These are phyloP conservation scores for Scopus umbretta DNA, from an alignment of 2,113 vertebrate genomes.

Conservation along the genomic window DNA sequence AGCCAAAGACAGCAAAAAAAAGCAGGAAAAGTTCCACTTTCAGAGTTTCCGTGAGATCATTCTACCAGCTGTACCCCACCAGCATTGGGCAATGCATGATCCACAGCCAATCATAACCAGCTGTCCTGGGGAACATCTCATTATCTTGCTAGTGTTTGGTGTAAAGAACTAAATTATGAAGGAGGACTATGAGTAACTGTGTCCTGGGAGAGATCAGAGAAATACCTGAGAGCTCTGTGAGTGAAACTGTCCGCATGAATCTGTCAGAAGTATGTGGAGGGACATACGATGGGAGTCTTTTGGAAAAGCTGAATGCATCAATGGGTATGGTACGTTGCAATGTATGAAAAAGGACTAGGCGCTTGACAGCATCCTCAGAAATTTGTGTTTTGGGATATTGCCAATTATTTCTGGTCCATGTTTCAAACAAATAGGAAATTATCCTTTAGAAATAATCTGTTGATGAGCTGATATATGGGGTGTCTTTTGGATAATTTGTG, in stretches of 20 bases:
- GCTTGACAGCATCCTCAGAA: neutral
- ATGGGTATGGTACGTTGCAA: neutral
- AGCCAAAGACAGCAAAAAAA: neutral
- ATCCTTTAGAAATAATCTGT: neutral
- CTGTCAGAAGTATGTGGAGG: neutral
- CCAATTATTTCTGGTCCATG: neutral
- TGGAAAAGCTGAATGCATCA: neutral
- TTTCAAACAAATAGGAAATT: neutral
- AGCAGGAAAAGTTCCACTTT: neutral
- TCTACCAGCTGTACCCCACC: neutral
- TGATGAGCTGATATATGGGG: neutral
- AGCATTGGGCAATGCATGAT: rapidly evolving
- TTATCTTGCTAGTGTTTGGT: neutral
- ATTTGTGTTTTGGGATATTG: neutral
- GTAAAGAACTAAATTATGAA: neutral
- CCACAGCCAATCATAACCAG: neutral
- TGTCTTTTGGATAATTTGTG: neutral
- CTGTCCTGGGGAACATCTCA: neutral
- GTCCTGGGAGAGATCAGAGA: neutral
- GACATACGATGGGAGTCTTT: neutral
- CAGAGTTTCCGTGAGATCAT: neutral
- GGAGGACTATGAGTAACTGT: neutral
- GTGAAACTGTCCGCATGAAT: neutral
- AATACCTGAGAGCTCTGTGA: neutral
- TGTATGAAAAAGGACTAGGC: neutral